A percentile compares a stretch with the other conserved stretches of the same genome.
Evolutionary conservation across 1,140 invertebrate species (phyloP).

Genomic region (Drosophila persimilis): DNA sequence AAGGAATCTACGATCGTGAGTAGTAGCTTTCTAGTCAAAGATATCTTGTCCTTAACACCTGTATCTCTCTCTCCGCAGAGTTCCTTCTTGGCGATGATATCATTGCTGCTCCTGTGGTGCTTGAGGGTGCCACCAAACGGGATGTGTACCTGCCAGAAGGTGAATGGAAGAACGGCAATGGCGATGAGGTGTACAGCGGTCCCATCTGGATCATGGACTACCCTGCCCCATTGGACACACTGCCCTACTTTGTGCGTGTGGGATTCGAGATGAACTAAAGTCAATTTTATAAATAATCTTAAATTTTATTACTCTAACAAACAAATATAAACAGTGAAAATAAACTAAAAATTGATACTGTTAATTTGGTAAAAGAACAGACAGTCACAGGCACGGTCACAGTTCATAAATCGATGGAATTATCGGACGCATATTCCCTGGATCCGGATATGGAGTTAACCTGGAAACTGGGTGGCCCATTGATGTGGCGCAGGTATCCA

Average conservation of each 20-base stretch:
- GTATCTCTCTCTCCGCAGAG: conserved; percentile 84
- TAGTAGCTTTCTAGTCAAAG: neutral
- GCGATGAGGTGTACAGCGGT: conserved; percentile 84
- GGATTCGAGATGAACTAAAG: conserved; percentile 46
- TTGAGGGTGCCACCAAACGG: conserved; percentile 86
- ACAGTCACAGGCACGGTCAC: no score
- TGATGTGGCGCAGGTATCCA: conserved; percentile 26
- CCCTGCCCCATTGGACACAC: conserved; percentile 86
- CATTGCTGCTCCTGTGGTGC: conserved; percentile 93
- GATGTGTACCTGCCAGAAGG: conserved; percentile 92
- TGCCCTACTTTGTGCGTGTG: conserved; percentile 86
- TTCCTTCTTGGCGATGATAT: conserved; percentile 92
- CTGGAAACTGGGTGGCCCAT: neutral
- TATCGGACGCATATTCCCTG: conserved; percentile 17
- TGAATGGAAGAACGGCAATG: conserved; percentile 86
- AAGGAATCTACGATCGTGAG: conserved; percentile 87
- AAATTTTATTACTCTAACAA: conserved; percentile 21
- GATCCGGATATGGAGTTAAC: neutral
- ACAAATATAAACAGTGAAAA: conserved; percentile 19
- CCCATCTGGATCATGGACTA: conserved; percentile 87
- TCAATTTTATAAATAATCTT: neutral
- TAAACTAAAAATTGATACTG: conserved; percentile 26
- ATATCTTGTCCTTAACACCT: neutral
- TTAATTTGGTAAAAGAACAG: conserved; percentile 49
- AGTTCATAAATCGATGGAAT: neutral